A percentile compares a stretch with the other conserved stretches of the same genome.
Evolutionary conservation across 2,797 vertebrate genomes (phyloP).

Genomic region (Myotis planiceps): DNA sequence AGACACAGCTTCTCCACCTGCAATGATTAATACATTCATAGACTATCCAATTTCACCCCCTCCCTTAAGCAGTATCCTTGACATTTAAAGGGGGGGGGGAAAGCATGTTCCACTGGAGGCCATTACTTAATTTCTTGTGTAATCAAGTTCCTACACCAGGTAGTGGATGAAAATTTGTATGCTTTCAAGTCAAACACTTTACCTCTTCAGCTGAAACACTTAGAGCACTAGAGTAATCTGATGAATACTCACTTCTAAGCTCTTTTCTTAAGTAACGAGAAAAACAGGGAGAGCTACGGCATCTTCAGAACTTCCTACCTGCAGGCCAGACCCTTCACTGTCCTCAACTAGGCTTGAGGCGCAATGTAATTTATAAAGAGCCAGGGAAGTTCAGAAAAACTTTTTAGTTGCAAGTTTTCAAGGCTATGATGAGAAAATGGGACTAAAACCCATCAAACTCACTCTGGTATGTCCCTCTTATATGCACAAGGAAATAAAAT

Average conservation of each 20-base stretch:
- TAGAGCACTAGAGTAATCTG: slow-evolving; percentile 55
- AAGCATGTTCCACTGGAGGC: neutral
- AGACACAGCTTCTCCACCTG: neutral
- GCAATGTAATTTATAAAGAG: slow-evolving; percentile 57
- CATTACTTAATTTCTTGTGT: slow-evolving; percentile 62
- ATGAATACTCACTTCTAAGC: slow-evolving; percentile 43
- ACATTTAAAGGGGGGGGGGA: neutral
- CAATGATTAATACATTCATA: slow-evolving; percentile 38
- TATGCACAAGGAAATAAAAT: neutral
- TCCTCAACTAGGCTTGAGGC: slow-evolving; percentile 35
- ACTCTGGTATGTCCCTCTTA: neutral
- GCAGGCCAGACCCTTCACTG: slow-evolving; percentile 54
- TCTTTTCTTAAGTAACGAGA: slow-evolving; percentile 63
- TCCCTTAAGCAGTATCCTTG: slow-evolving; percentile 30
- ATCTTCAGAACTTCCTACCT: slow-evolving; percentile 63
- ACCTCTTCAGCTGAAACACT: slow-evolving; percentile 74
- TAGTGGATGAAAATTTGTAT: slow-evolving; percentile 52
- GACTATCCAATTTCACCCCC: neutral
- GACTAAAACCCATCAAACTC: neutral
- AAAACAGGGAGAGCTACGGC: neutral
- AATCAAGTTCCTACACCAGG: slow-evolving; percentile 64
- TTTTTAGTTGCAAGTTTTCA: slow-evolving; percentile 25
- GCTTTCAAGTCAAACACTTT: slow-evolving; percentile 74
- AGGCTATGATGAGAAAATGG: slow-evolving; percentile 30
- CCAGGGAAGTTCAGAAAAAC: slow-evolving; percentile 13